Conservation (phyloP, 2,797 vertebrate species). For the Synanceia verrucosa region DNA sequence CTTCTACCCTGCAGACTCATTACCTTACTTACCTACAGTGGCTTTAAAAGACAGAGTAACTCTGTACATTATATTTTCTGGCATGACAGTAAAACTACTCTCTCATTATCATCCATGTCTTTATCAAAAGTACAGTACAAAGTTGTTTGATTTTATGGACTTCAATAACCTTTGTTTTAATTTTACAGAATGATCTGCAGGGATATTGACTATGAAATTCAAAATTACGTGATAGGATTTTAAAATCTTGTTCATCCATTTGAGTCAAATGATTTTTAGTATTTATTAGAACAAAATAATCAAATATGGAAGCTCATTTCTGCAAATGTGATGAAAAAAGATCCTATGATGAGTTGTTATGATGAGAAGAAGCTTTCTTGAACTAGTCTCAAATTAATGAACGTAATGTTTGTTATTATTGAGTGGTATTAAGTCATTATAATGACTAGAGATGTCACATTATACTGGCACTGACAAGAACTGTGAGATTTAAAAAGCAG, state of each 20-base stretch:
- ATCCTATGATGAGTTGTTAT: not conserved
- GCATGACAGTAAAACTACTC: constrained; percentile 6
- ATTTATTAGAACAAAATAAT: not conserved
- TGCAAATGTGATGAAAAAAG: not conserved
- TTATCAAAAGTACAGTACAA: constrained; percentile 1
- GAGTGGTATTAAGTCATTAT: no score
- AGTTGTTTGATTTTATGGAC: not conserved
- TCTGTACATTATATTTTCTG: not conserved
- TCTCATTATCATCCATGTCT: not conserved
- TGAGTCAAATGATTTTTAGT: not conserved
- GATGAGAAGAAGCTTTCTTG: not conserved
- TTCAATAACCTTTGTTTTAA: not conserved
- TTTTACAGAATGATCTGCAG: not conserved
- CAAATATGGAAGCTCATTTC: not conserved
- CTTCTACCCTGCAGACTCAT: not conserved
- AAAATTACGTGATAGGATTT: not conserved
- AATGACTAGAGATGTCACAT: no score
- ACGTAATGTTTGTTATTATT: no score
- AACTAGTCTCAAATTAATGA: no score
- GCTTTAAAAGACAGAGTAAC: not conserved
- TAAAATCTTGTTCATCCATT: not conserved
- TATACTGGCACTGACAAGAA: no score
- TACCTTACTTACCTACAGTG: not conserved
- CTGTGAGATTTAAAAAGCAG: no score
- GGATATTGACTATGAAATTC: not conserved